Base-by-base conservation (phyloP, 2,888 invertebrate species). In the Epirrita christyi region DNA sequence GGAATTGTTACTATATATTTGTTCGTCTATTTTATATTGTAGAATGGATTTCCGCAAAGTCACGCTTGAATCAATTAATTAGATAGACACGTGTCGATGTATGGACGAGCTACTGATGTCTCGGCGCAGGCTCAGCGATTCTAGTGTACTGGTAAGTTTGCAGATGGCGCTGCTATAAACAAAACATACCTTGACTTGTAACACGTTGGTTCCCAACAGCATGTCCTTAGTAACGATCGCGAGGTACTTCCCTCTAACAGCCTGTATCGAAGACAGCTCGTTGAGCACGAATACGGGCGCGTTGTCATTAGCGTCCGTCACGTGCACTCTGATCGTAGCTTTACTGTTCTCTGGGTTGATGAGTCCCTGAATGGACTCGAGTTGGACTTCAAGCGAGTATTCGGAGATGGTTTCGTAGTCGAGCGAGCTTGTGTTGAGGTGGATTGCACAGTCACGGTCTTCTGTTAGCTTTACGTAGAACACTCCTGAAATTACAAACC, bases 241-340 rank as follows among this genome's bases (percentile, higher is more conserved):
- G 73, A 96, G 97, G 81, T 96, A 98, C 48, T 96, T 95, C 52
- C 94, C 94, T 49, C 93, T 94, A 9, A 94, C 94, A 0, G 92
- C 93, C 2, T 90, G 86, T 43, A 93, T 89, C 0, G 92, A 88
- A 0, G 88, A 87, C 50, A 92, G 84, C 10, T 94, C 93, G 0
- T 96, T 95, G 72, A 95, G 96, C 0, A 95, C 84, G 78, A 98
- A 98, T 68, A 94, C 93, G 0, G 98, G 98, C 0, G 93, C 93
- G 80, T 98, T 98, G 79, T 98, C 98, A 79, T 98, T 98, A 0
- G 97, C 95, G 80, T 98, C 98, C 0, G 94, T 91, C 0, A 98
- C 95, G 64, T 96, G 95, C 0, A 98, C 94, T 63, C 96, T 95
- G 0, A 98, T 94, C 70, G 94, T 94, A 0, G 97, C 95, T 15